phyloP scores from a whole-genome alignment of 1,140 invertebrate genomes.

The Goniozus legneri region DNA sequence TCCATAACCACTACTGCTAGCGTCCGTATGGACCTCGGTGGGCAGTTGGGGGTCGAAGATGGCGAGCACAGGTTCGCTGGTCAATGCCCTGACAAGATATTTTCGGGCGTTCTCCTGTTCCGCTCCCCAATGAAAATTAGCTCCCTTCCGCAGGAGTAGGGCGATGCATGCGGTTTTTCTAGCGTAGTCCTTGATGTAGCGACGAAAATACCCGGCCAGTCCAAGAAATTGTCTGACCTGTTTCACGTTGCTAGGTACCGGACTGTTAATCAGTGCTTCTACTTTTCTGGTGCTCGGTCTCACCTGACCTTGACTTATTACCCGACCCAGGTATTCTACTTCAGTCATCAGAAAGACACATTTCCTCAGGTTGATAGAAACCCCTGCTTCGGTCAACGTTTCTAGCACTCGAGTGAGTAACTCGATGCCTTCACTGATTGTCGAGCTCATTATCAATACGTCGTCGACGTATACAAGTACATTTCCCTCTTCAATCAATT shows the following conservation, averaged over 20 bases:
- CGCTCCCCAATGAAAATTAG: not conserved
- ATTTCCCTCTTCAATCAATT: slow-evolving; percentile 10
- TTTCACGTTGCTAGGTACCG: not conserved
- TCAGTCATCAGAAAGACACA: not conserved
- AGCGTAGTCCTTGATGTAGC: not conserved
- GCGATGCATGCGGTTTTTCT: not conserved
- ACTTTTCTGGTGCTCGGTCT: slow-evolving; percentile 22
- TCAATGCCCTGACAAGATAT: not conserved
- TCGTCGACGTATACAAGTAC: not conserved
- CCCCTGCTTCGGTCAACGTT: too few relatives aligned
- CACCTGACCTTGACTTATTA: not conserved
- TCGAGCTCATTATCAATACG: not conserved
- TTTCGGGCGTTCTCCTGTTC: not conserved
- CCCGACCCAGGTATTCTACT: slow-evolving; percentile 2
- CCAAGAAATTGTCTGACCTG: not conserved
- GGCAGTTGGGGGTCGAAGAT: not conserved
- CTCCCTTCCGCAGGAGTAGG: not conserved
- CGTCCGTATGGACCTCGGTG: not conserved
- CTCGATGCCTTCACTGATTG: not conserved
- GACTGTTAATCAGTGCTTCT: slow-evolving; percentile 16
- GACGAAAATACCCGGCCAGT: not conserved
- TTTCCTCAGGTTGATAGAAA: not conserved
- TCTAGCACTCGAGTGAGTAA: not conserved
- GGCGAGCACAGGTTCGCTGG: not conserved
- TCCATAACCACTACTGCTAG: not conserved